Percentiles rank a stretch among this genome's conserved stretches.
Conservation (phyloP, 2,113 vertebrate species). For the Camelus dromedarius region DNA sequence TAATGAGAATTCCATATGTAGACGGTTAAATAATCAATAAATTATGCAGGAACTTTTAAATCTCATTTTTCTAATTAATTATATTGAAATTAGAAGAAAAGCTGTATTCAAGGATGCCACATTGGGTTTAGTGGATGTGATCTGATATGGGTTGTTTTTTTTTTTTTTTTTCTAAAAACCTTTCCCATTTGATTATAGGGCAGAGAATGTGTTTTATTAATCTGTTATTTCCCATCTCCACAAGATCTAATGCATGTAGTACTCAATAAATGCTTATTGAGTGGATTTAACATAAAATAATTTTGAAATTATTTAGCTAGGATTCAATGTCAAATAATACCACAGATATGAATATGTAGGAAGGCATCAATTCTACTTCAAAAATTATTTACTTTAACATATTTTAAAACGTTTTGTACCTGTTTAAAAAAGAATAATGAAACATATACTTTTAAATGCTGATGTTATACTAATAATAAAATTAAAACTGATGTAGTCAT, state of each 20-base stretch:
- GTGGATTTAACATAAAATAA: background rate
- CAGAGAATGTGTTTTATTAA: background rate
- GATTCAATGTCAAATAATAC: background rate
- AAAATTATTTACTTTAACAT: constrained; percentile 17
- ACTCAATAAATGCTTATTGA: background rate
- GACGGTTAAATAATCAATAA: background rate
- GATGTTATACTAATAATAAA: background rate
- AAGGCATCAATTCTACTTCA: background rate
- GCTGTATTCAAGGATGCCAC: background rate
- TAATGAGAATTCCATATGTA: background rate
- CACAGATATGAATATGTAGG: background rate
- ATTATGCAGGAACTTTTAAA: background rate
- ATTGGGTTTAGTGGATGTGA: background rate
- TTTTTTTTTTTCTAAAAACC: background rate
- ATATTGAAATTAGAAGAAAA: background rate
- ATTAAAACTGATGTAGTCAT: background rate
- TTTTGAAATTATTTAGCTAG: background rate
- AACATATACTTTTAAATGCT: background rate
- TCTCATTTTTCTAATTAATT: constrained; percentile 13
- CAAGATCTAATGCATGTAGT: background rate
- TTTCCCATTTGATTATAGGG: background rate
- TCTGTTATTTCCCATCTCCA: background rate
- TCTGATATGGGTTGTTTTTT: background rate
- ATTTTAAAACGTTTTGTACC: background rate
- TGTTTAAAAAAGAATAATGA: background rate